These are phyloP conservation scores for Poecilia picta DNA, from an alignment of 2,797 vertebrate genomes.

Conservation along the genomic window DNA sequence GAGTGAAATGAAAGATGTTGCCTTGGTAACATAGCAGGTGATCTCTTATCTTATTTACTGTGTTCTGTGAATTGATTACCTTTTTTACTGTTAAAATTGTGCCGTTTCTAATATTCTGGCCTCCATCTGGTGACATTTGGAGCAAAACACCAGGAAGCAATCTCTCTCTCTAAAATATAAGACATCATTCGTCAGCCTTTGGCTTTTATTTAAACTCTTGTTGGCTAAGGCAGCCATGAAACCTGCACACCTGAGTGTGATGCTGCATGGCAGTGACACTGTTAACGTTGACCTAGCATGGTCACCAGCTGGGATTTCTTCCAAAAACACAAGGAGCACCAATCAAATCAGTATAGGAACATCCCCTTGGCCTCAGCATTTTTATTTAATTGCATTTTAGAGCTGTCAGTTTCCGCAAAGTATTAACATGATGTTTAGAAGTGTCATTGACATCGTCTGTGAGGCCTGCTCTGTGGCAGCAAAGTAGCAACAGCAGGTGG, in stretches of 20 bases:
- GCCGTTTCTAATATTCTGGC: neutral
- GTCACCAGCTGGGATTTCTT: neutral
- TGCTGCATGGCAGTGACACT: neutral
- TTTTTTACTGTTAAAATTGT: constrained; percentile 26
- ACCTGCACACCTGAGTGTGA: neutral
- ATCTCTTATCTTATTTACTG: neutral
- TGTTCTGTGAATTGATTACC: constrained; percentile 34
- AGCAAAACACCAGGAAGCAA: constrained; percentile 13
- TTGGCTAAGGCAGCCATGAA: neutral
- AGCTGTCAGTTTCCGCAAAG: neutral
- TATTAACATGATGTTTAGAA: neutral
- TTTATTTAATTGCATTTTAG: neutral
- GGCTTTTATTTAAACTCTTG: neutral
- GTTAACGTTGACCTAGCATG: neutral
- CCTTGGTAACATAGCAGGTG: constrained; percentile 13
- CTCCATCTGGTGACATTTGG: constrained; percentile 16
- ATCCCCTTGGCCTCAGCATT: neutral
- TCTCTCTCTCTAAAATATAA: neutral
- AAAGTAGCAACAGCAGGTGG: neutral
- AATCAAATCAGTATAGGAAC: neutral
- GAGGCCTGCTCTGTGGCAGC: neutral
- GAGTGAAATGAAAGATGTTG: constrained; percentile 26
- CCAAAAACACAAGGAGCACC: neutral
- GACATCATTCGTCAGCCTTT: neutral
- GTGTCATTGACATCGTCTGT: neutral